These are phyloP conservation scores for Pseudomyrmex gracilis DNA, from an alignment of 1,140 invertebrate genomes.

Conservation along the genomic window DNA sequence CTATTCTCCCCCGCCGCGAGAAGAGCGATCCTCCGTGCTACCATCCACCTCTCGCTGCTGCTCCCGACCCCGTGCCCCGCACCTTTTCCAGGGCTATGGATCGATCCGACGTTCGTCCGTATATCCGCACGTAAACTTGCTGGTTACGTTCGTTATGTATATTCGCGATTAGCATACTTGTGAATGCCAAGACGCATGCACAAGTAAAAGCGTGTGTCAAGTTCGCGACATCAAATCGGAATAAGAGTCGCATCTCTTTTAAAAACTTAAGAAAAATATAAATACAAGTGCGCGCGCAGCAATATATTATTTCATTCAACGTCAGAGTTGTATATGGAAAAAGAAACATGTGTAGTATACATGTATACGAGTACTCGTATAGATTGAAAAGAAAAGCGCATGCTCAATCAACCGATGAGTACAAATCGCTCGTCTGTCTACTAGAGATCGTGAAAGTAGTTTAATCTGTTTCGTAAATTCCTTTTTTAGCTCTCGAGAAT, in stretches of 20 bases:
- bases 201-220: slow-evolving; percentile 21
- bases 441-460: slow-evolving; percentile 14
- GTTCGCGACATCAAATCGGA: slow-evolving; percentile 2
- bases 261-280: not conserved
- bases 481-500: slow-evolving; percentile 4
- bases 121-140: slow-evolving; percentile 63
- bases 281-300: not conserved
- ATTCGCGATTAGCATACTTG: slow-evolving; percentile 43
- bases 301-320: not conserved
- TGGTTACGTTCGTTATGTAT: slow-evolving; percentile 59
- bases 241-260: not conserved
- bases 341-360: too few species aligned
- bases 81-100: slow-evolving; percentile 67
- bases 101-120: slow-evolving; percentile 75
- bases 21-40: slow-evolving; percentile 24
- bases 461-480: slow-evolving; percentile 13
- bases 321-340: not conserved
- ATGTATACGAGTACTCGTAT: too few species aligned
- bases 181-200: not conserved
- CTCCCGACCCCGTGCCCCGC: slow-evolving; percentile 30
- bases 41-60: slow-evolving; percentile 39
- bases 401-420: not conserved
- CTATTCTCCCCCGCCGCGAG: slow-evolving; percentile 21
- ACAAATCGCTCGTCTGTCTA: not conserved
- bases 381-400: not conserved